Conservation (phyloP, 1,140 invertebrate species). For the Homalodisca vitripennis region DNA sequence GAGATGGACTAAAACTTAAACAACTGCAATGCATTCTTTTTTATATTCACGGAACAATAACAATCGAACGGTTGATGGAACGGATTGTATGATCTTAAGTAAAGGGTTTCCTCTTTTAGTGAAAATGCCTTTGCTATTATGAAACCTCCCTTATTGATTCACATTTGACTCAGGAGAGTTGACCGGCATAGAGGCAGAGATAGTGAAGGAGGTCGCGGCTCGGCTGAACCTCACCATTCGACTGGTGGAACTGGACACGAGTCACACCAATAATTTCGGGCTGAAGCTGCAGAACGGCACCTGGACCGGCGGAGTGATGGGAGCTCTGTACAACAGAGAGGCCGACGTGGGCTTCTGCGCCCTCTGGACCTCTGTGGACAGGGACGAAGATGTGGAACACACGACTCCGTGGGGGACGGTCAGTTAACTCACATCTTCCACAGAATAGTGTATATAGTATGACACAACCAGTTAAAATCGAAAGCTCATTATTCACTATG, state of each 20-base stretch:
- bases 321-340: not conserved
- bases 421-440: not conserved
- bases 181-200: not conserved
- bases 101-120: not conserved
- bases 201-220: not conserved
- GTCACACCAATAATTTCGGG: not conserved
- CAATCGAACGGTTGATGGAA: not conserved
- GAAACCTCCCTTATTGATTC: not conserved
- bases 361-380: not conserved
- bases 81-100: not conserved
- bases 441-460: too few relatives aligned
- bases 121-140: not conserved
- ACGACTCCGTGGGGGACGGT: not conserved
- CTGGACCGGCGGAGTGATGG: not conserved
- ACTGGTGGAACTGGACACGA: not conserved
- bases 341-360: slow-evolving; percentile 1
- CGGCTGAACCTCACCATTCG: not conserved
- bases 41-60: not conserved
- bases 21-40: not conserved
- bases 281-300: slow-evolving; percentile 5
- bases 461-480: too few relatives aligned
- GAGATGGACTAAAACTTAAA: not conserved
- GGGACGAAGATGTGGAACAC: not conserved
- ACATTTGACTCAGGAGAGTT: not conserved
- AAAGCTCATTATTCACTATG: too few relatives aligned